These are phyloP conservation scores for Leptestheria dahalacensis DNA, from an alignment of 1,140 invertebrate genomes.

Conservation along the genomic window DNA sequence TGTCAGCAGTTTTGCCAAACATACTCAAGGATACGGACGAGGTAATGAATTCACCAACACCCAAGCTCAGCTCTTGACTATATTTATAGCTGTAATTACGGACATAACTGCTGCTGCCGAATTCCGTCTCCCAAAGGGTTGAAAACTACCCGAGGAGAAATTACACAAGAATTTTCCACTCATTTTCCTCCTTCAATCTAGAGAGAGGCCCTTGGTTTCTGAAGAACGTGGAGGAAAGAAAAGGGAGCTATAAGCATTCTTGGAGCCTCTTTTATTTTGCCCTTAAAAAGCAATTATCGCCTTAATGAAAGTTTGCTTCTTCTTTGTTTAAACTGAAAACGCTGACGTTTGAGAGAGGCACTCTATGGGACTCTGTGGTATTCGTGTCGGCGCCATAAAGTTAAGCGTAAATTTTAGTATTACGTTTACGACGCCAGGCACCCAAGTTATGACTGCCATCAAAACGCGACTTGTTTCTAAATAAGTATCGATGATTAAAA, in stretches of 20 bases:
- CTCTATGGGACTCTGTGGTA: too few relatives aligned
- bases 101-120: neutral
- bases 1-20: constrained; percentile 61
- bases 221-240: too few relatives aligned
- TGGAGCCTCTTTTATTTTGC: too few relatives aligned
- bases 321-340: too few relatives aligned
- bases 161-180: too few relatives aligned
- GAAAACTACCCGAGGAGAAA: neutral
- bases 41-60: constrained; percentile 32
- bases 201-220: too few relatives aligned
- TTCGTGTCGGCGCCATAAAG: neutral
- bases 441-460: neutral
- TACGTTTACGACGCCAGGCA: neutral
- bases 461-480: neutral
- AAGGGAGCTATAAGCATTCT: too few relatives aligned
- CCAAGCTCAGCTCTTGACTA: neutral
- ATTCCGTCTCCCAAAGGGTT: neutral
- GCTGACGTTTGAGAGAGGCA: too few relatives aligned
- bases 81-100: neutral
- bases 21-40: constrained; percentile 57
- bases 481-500: neutral
- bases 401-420: neutral
- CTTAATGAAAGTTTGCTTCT: too few relatives aligned
- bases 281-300: too few relatives aligned
- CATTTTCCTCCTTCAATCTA: too few relatives aligned